Percentiles rank a stretch among this genome's conserved stretches.
Conservation (phyloP, 2,888 invertebrate genomes). For the Apotomis betuletana region DNA sequence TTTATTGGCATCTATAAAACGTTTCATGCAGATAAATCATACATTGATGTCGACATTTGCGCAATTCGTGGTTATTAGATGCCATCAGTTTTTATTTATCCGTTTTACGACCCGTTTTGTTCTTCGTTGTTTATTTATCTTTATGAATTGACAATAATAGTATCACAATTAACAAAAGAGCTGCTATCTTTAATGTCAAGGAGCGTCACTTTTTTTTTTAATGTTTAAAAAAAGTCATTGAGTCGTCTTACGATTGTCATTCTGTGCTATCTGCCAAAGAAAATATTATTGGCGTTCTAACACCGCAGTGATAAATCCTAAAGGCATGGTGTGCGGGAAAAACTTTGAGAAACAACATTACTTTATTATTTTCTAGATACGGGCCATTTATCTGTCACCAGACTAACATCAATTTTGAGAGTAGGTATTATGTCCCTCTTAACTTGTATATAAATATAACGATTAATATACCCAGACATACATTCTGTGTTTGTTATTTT, state of each 20-base stretch:
- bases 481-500: background rate
- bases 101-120: background rate
- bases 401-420: background rate
- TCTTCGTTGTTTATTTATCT: constrained; percentile 23
- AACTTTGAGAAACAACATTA: constrained; percentile 14
- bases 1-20: constrained; percentile 12
- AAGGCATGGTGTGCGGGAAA: constrained; percentile 48
- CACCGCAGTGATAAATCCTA: constrained; percentile 68
- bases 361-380: background rate
- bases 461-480: background rate
- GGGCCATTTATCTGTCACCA: background rate
- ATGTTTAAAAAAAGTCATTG: constrained; percentile 13
- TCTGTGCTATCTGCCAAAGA: constrained; percentile 68
- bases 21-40: background rate
- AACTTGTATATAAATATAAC: background rate
- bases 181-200: constrained; percentile 10
- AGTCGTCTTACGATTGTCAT: constrained; percentile 61
- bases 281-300: constrained; percentile 72
- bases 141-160: constrained; percentile 10
- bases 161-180: constrained; percentile 7
- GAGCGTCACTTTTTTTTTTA: constrained; percentile 13
- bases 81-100: constrained; percentile 10
- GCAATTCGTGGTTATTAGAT: constrained; percentile 18
- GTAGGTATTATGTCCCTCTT: background rate
- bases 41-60: background rate